A percentile compares a stretch with the other conserved stretches of the same genome.
Evolutionary conservation across 2,888 invertebrate genomes (phyloP).

Genomic region (Penaeus monodon): DNA sequence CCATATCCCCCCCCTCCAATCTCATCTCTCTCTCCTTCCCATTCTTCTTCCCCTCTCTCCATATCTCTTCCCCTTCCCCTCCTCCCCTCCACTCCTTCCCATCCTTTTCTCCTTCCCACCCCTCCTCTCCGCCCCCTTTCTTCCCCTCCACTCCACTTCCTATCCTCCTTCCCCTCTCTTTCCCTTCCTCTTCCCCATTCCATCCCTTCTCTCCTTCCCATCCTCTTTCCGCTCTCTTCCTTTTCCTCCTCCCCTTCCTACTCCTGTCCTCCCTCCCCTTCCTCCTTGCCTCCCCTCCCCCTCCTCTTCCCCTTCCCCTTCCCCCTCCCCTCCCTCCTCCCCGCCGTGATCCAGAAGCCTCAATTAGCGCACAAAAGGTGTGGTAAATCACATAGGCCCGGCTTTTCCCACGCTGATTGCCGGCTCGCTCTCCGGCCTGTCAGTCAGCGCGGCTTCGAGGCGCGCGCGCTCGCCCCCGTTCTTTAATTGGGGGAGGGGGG

Average conservation of each 20-base stretch:
- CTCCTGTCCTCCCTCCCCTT: not conserved
- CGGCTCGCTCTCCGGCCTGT: not conserved
- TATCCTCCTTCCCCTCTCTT: too few species aligned
- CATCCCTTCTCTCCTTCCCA: too few species aligned
- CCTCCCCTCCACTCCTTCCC: too few species aligned
- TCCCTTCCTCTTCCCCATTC: too few species aligned
- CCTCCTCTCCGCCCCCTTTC: not conserved
- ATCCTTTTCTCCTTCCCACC: too few species aligned
- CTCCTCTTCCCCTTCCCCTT: not conserved
- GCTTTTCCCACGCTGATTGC: conserved; percentile 5
- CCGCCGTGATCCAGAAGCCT: not conserved
- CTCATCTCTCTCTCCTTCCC: too few species aligned
- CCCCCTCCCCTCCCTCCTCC: not conserved
- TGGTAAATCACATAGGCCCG: not conserved
- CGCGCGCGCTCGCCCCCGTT: not conserved
- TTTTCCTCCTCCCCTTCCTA: not conserved
- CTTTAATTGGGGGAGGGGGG: not conserved
- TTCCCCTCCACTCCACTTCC: not conserved
- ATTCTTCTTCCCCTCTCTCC: too few species aligned
- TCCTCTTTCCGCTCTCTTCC: not conserved
- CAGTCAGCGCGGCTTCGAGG: not conserved
- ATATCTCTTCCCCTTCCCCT: too few species aligned
- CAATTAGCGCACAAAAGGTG: not conserved
- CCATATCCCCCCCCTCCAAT: too few species aligned
- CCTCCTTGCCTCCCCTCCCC: not conserved